These are phyloP conservation scores for Acanthiza pusilla DNA, from an alignment of 2,797 vertebrate genomes.

Conservation along the genomic window DNA sequence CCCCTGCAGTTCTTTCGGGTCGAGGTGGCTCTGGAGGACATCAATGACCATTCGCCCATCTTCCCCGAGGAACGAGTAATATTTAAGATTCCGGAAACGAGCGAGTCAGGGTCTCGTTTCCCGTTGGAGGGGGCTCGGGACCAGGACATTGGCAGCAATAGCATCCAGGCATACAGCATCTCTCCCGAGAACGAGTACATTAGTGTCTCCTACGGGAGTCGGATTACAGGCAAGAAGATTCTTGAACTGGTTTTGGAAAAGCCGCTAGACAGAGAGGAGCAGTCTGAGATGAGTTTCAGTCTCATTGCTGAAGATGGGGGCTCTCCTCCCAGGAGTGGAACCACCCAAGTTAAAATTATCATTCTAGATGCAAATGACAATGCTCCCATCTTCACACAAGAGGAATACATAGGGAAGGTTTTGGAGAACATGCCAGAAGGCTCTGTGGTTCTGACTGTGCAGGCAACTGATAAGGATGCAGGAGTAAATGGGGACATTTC, in stretches of 20 bases:
- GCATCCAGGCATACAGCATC: constrained; percentile 40
- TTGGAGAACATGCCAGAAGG: neutral
- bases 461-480: constrained; percentile 14
- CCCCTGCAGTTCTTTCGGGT: constrained; percentile 61
- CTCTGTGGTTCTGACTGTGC: neutral
- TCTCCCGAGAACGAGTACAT: neutral
- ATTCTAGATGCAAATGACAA: constrained; percentile 48
- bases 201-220: neutral
- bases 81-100: neutral
- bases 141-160: constrained; percentile 35
- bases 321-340: neutral
- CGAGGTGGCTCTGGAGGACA: constrained; percentile 67
- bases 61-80: constrained; percentile 11
- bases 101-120: neutral
- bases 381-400: neutral
- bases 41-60: constrained; percentile 61
- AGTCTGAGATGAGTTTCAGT: neutral
- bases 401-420: accelerated
- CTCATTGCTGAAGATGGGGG: constrained; percentile 15
- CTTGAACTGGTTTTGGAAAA: constrained; percentile 33
- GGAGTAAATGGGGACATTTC: constrained; percentile 69
- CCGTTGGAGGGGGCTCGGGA: constrained; percentile 25
- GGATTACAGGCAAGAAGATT: neutral
- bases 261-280: constrained; percentile 43
- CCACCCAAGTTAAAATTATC: neutral